Percentiles rank a stretch among this genome's conserved stretches.
Evolutionary conservation across 2,113 vertebrate genomes (phyloP).

Genomic region (Brachyistius frenatus): DNA sequence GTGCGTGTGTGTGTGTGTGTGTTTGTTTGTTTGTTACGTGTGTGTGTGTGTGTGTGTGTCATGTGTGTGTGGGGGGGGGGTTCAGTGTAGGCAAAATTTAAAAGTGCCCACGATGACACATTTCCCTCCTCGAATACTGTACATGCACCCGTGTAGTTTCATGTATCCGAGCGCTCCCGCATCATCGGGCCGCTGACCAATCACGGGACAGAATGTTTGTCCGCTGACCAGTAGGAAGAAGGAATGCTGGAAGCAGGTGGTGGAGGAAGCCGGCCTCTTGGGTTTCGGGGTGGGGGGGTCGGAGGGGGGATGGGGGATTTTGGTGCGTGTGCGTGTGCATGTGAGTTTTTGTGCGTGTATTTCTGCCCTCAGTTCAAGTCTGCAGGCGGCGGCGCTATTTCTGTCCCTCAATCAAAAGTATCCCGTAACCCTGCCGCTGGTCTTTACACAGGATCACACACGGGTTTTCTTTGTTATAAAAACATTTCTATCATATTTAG

Average conservation of each 20-base stretch:
- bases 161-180: background rate
- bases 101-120: slow-evolving; percentile 51
- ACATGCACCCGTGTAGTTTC: slow-evolving; percentile 38
- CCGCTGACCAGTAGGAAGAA: slow-evolving; percentile 41
- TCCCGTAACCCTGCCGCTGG: slow-evolving; percentile 33
- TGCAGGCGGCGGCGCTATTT: slow-evolving; percentile 63
- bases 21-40: background rate
- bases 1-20: background rate
- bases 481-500: too few relatives aligned
- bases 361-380: slow-evolving; percentile 28
- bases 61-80: background rate
- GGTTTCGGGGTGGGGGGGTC: slow-evolving; percentile 47
- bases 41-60: slow-evolving; percentile 8
- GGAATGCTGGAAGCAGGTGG: slow-evolving; percentile 51
- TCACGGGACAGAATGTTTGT: slow-evolving; percentile 29
- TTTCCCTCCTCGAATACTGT: slow-evolving; percentile 53
- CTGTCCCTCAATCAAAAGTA: slow-evolving; percentile 61
- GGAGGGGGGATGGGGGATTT: slow-evolving; percentile 2
- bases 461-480: too few relatives aligned
- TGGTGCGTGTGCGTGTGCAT: slow-evolving; percentile 24
- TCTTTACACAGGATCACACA: too few relatives aligned
- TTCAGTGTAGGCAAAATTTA: slow-evolving; percentile 21
- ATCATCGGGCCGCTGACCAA: slow-evolving; percentile 48
- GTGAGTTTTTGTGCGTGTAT: slow-evolving; percentile 18
- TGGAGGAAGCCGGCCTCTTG: slow-evolving; percentile 50